Conservation (phyloP, 1,140 invertebrate genomes). For the Microplitis demolitor region DNA sequence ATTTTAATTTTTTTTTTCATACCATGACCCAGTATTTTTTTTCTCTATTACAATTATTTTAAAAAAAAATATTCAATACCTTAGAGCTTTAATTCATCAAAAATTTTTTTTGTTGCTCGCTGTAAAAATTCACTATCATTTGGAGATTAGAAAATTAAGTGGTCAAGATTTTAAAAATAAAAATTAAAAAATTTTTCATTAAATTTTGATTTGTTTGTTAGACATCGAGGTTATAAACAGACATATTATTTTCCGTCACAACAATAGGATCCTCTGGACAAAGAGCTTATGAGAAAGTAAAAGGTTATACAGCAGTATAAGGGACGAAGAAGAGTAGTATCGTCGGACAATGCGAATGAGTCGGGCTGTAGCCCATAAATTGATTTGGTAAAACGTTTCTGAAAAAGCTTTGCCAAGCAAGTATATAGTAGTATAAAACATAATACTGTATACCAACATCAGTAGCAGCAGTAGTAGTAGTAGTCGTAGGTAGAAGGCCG, state of each 20-base stretch:
- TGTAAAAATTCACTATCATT: no score
- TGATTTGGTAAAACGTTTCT: slow-evolving; percentile 60
- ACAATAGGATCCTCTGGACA: slow-evolving; percentile 56
- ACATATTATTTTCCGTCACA: slow-evolving; percentile 61
- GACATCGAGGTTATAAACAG: slow-evolving; percentile 46
- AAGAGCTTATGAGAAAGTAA: slow-evolving; percentile 56
- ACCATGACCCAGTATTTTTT: no score
- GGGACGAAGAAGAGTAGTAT: slow-evolving; percentile 11
- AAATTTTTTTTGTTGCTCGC: no score
- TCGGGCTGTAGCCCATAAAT: slow-evolving; percentile 56
- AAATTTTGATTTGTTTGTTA: not conserved
- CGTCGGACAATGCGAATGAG: slow-evolving; percentile 56
- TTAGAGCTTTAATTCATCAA: no score
- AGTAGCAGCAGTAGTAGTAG: not conserved
- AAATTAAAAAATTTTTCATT: not conserved
- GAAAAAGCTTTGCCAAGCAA: slow-evolving; percentile 48
- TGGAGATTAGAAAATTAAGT: no score
- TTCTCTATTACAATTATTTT: no score
- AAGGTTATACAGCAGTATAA: not conserved
- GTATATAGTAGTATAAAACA: not conserved
- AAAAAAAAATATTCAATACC: no score
- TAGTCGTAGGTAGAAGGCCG: slow-evolving; percentile 4
- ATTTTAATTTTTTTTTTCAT: no score
- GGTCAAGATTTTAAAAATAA: no score
- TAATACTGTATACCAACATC: not conserved